Conservation (phyloP, 2,113 vertebrate genomes). For the Mungos mungo region DNA sequence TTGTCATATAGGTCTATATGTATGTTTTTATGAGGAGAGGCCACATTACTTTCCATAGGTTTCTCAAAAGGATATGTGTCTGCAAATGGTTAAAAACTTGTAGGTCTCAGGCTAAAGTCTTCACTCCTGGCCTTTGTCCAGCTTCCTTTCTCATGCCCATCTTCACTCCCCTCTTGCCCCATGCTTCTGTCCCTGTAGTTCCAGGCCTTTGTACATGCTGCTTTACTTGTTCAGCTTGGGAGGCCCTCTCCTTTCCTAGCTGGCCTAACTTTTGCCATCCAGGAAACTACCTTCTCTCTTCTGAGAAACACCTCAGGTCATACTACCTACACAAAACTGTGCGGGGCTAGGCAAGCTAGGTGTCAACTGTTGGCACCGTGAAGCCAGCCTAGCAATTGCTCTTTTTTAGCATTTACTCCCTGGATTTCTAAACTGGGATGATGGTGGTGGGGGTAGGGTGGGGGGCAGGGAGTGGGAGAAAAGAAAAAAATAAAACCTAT, state of each 20-base stretch:
- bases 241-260: not conserved
- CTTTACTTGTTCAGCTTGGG: not conserved
- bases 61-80: not conserved
- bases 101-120: not conserved
- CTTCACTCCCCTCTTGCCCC: not conserved
- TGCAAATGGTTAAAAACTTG: not conserved
- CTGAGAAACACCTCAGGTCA: not conserved
- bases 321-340: not conserved
- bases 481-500: not conserved
- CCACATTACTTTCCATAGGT: not conserved
- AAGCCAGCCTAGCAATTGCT: not conserved
- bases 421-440: slow-evolving; percentile 13
- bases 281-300: slow-evolving; percentile 20
- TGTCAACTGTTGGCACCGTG: not conserved
- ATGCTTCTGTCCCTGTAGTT: not conserved
- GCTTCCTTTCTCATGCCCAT: not conserved
- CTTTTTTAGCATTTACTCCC: not conserved
- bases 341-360: not conserved
- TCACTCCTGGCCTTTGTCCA: not conserved
- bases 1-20: not conserved
- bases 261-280: not conserved
- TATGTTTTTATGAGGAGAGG: not conserved
- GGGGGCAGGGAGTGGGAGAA: rapidly evolving
- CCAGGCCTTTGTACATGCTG: not conserved
- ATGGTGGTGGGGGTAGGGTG: not conserved